Conservation (phyloP, 1,140 invertebrate species). For the Penaeus chinensis region DNA sequence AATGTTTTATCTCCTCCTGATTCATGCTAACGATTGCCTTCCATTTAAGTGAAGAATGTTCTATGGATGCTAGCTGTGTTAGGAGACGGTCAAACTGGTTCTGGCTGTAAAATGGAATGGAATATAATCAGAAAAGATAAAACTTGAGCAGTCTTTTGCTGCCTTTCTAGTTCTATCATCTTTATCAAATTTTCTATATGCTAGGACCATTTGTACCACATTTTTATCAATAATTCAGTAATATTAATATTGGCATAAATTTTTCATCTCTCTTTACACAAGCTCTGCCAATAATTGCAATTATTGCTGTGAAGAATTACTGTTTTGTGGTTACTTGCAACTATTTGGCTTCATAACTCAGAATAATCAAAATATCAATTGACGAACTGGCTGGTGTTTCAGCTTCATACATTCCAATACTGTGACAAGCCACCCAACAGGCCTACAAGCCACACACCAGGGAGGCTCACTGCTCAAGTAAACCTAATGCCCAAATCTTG, state of each 20-base stretch:
- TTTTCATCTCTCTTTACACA: not conserved
- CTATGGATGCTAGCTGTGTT: constrained; percentile 85
- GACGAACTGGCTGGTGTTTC: too few species aligned
- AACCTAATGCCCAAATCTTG: too few species aligned
- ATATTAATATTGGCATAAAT: not conserved
- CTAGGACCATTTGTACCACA: too few species aligned
- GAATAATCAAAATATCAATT: too few species aligned
- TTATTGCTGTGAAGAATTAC: not conserved
- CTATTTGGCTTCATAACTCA: not conserved
- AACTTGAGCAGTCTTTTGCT: not conserved
- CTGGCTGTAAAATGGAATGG: constrained; percentile 65
- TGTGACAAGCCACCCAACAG: too few species aligned
- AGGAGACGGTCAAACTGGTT: constrained; percentile 81
- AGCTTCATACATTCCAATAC: too few species aligned
- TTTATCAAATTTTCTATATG: not conserved
- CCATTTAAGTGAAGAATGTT: constrained; percentile 89
- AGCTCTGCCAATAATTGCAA: not conserved
- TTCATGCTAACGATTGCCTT: constrained; percentile 84
- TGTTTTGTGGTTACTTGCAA: not conserved
- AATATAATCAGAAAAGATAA: not conserved
- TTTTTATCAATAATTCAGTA: not conserved
- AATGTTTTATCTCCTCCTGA: constrained; percentile 84
- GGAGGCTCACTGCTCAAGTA: too few species aligned
- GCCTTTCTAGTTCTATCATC: not conserved
- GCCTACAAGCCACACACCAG: too few species aligned